Evolutionary conservation across 2,888 invertebrate species (phyloP).

Genomic region (Hecatera dysodea): DNA sequence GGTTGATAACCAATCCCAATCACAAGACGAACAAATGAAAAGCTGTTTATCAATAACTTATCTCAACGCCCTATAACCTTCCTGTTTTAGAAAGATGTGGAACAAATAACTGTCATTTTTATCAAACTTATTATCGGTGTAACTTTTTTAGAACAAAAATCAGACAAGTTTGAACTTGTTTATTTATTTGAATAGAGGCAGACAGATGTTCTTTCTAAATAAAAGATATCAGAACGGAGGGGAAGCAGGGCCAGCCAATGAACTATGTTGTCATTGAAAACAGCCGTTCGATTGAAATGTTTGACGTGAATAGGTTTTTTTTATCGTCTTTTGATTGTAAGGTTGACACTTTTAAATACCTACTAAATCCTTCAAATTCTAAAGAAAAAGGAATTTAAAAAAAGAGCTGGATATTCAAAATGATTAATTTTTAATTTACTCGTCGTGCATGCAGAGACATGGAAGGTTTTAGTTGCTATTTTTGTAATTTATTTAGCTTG

Average conservation of each 20-base stretch:
- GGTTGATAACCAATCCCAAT: constrained; percentile 3
- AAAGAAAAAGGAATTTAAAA: too few relatives aligned
- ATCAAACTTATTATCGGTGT: constrained; percentile 37
- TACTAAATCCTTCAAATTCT: too few relatives aligned
- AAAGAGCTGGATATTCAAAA: too few relatives aligned
- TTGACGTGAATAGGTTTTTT: too few relatives aligned
- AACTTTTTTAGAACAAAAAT: constrained; percentile 29
- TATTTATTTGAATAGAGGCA: not conserved
- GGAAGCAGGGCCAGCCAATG: constrained; percentile 14
- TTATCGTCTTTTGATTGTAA: not conserved
- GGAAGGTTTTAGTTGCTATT: too few relatives aligned
- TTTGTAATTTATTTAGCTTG: too few relatives aligned
- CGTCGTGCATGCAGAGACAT: too few relatives aligned
- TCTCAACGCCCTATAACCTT: constrained; percentile 31
- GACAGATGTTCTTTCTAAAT: constrained; percentile 52
- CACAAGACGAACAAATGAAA: constrained; percentile 7
- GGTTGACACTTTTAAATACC: too few relatives aligned
- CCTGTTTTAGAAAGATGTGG: constrained; percentile 34
- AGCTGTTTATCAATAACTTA: constrained; percentile 3
- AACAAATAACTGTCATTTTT: constrained; percentile 47
- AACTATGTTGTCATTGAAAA: constrained; percentile 13
- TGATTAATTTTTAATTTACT: too few relatives aligned
- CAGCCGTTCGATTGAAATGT: not conserved
- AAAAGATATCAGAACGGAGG: constrained; percentile 42
- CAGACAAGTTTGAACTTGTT: constrained; percentile 43